Base-by-base conservation (phyloP, 64 coral and sea anemone species). In the Hydrozoanthus tunicans region DNA sequence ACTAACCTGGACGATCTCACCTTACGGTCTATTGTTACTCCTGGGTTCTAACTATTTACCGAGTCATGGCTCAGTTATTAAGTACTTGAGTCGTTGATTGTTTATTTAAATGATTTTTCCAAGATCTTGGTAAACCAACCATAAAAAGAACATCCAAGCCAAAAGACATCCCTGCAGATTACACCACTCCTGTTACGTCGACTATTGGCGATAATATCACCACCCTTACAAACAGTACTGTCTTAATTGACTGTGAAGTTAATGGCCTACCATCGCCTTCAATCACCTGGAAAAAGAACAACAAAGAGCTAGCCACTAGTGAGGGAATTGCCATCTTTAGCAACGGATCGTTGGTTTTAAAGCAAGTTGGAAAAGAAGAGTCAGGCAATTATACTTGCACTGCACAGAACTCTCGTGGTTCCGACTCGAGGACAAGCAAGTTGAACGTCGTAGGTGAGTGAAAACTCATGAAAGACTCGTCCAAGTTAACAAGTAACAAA, bases 141-240 rank as follows among this genome's bases (percentile, higher is more conserved):
- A 88, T 88, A 72, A 74, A 9, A 24, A 73, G 53, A 88, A 17
- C 84, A 17, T 25, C 24, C 27, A 73, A 88, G 4, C 69, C 84
- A 0, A 75, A 8, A 53, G 67, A 75, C 4, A 88, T 74, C 23
- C 56, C 56, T 15, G 69, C 43, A 1, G 56, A 88, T 6, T 88
- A 88, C 25, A 51, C 56, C 15, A 60, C 54, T 14, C 84, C 68
- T 43, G 66, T 88, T 17, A 11, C 74, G 24, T 88, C 70, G 12
- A 88, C 68, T 3, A 88, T 88, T 26, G 84, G 84, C 69, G 84
- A 88, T 70, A 88, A 53, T 3, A 74, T 88, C 68, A 88, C 73
- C 54, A 24, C 84, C 7, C 56, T 88, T 4, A 75, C 69, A 20
- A 88, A 88, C 69, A 88, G 68, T 7, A 88, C 84, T 9, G 84